Base-by-base conservation (phyloP, 2,797 vertebrate genomes). In the Ctenopoma multispine region DNA sequence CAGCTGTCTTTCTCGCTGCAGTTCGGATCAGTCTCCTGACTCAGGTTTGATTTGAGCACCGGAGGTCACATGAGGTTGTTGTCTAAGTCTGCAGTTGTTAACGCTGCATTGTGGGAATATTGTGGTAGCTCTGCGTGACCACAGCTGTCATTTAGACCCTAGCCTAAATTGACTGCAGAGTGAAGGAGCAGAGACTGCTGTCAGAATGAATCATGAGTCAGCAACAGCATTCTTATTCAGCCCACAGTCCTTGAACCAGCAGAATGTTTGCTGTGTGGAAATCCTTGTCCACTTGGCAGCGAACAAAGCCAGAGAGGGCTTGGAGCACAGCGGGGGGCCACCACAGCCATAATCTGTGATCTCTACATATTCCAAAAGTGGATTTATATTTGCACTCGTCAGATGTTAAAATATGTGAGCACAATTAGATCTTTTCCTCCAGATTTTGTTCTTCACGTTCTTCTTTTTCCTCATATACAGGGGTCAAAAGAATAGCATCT, bases 401-500 rank as follows among this genome's bases (percentile, higher is more conserved):
- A 72, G 24, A 67, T 69, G 58, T 67, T 47, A 8, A 23, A 82
- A 59, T 61, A 47, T 59, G 27, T 63, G 31, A 69, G 18, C 13
- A 13, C 21, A 61, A 50, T 66, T 58, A 31, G 31, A 64, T 55
- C 0, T 23, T 54, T 54, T 38, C 38, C 44, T 21, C 12, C 15
- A 21, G 5, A 51, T 70, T 77, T 49, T 18, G 23, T 34, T 36
- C 7, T 41, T 66, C 5, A 53, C 47, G 36, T 18, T 48, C 7
- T 66, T 80, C 10, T 64, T 51, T 67, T 63, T 85, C 40, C 49
- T 75, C 63, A 40, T 56, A 67, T 61, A 6, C 88, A 98, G 97
- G 96, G 97, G 95, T 47, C 83, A 90, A 21, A 92, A 91, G 44
- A 91, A 93, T 87, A 95, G 86, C 76, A 95, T 99, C 87, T 97